A percentile compares a stretch with the other conserved stretches of the same genome.
Conservation (phyloP, 37 sponge, comb jelly and placozoan genomes). For the Beroe ovata region DNA sequence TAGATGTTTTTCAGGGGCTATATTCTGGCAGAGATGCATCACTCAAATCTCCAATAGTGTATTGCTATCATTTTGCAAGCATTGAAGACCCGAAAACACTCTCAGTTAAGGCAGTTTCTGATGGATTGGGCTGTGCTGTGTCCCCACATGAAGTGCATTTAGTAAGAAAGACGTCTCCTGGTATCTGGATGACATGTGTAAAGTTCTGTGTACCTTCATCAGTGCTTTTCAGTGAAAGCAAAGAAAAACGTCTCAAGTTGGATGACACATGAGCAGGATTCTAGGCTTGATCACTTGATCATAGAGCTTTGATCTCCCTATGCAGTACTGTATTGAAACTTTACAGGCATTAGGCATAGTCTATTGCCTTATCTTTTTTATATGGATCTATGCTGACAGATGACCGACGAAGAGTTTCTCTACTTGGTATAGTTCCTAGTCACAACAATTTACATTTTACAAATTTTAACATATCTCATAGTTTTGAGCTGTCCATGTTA, state of each 20-base stretch:
- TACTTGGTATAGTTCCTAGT: no score
- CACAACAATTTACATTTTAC: no score
- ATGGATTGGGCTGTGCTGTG: not conserved
- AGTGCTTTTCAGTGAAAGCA: not conserved
- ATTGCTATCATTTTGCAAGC: slow-evolving; percentile 60
- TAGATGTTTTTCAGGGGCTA: slow-evolving; percentile 71
- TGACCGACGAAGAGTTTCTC: no score
- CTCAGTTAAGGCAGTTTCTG: not conserved
- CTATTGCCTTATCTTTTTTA: no score
- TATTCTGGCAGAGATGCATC: not conserved
- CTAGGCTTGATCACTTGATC: no score
- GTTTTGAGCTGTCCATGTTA: no score
- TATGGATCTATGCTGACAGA: no score
- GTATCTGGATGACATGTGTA: slow-evolving; percentile 44
- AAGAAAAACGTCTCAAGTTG: not conserved
- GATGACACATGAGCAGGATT: no score
- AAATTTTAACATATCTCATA: no score
- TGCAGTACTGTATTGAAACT: no score
- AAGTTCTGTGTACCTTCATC: slow-evolving; percentile 12
- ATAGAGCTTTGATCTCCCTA: no score
- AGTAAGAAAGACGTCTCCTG: slow-evolving; percentile 27
- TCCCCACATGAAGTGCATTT: not conserved
- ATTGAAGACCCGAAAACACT: not conserved
- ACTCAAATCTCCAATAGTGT: not conserved
- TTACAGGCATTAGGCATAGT: no score